Evolutionary conservation across 2,888 invertebrate genomes (phyloP).

Genomic region (Tenthredo scrophulariae): DNA sequence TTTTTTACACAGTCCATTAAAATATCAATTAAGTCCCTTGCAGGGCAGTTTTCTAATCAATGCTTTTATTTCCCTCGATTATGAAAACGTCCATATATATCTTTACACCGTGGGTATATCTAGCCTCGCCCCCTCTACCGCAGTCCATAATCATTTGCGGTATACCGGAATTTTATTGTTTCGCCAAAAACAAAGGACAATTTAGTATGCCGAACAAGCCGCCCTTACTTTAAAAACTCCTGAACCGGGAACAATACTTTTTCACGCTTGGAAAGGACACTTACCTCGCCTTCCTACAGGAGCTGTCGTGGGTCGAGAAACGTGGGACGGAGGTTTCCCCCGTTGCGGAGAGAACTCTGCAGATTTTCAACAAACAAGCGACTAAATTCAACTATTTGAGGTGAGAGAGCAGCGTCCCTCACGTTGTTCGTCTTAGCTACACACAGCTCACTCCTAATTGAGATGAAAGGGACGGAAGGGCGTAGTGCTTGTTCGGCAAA

Average conservation of each 20-base stretch:
- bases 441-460: neutral
- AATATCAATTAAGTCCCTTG: constrained; percentile 74
- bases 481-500: neutral
- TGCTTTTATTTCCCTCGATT: constrained; percentile 53
- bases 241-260: constrained; percentile 54
- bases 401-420: neutral
- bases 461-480: neutral
- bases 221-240: constrained; percentile 53
- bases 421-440: neutral
- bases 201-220: constrained; percentile 50
- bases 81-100: constrained; percentile 54
- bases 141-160: constrained; percentile 42
- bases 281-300: constrained; percentile 32
- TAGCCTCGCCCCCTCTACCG: neutral
- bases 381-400: constrained; percentile 7
- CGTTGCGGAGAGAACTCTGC: neutral
- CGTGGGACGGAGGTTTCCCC: neutral
- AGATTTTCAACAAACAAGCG: constrained; percentile 5
- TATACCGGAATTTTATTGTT: constrained; percentile 65
- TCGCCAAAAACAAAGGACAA: constrained; percentile 59
- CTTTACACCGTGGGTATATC: neutral
- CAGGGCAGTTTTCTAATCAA: constrained; percentile 54
- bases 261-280: constrained; percentile 51
- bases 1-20: constrained; percentile 72
- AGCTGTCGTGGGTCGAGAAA: neutral